Conservation (phyloP, 2,888 invertebrate species). For the Aethes cnicana region DNA sequence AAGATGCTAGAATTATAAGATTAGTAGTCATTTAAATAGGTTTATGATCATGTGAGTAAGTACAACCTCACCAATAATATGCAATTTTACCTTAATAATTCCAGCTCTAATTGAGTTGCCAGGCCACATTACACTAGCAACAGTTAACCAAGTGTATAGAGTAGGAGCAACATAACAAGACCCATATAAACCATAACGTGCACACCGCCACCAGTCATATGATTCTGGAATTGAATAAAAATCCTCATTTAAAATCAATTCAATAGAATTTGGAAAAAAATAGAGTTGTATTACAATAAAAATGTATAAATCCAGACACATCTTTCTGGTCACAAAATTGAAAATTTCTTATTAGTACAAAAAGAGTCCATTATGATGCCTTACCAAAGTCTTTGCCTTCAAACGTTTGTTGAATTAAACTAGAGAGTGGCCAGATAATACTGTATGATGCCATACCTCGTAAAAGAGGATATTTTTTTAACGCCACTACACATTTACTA, state of each 20-base stretch:
- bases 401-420: slow-evolving; percentile 87
- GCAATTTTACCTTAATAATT: slow-evolving; percentile 84
- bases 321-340: not conserved
- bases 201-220: slow-evolving; percentile 86
- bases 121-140: slow-evolving; percentile 90
- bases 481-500: slow-evolving; percentile 56
- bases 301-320: no score
- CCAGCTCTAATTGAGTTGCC: slow-evolving; percentile 86
- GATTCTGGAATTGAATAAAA: slow-evolving; percentile 57
- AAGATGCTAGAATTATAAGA: not conserved
- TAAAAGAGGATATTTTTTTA: slow-evolving; percentile 69
- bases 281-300: no score
- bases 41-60: no score
- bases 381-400: slow-evolving; percentile 84
- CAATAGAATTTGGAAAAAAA: no score
- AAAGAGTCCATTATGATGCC: slow-evolving; percentile 36
- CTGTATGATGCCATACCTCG: slow-evolving; percentile 87
- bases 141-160: slow-evolving; percentile 89
- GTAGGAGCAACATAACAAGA: slow-evolving; percentile 91
- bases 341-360: no score
- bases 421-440: slow-evolving; percentile 88
- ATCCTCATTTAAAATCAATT: no score
- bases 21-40: no score
- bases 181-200: slow-evolving; percentile 90
- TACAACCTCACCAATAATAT: not conserved